Evolutionary conservation across 2,797 vertebrate species (phyloP), one percentile per base, ranked within the genome.

Genomic region (Acestrorhynchus altus): DNA sequence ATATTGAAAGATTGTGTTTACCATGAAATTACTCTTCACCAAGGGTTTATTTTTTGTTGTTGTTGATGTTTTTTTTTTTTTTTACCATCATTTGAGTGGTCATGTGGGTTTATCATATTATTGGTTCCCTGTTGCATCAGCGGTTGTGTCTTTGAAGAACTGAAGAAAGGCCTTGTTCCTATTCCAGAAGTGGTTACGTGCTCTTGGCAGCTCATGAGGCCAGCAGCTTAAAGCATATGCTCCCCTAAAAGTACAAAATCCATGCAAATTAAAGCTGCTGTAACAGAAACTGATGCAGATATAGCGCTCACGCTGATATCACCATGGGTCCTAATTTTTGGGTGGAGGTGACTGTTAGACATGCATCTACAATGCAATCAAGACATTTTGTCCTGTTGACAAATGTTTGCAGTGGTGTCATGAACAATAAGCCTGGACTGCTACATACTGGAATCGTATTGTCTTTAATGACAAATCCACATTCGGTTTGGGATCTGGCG

Each of bases 91-190:
- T 71, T 77, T 70, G 64, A 77, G 72, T 76, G 76, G 72, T 81
- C 64, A 69, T 84, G 79, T 82, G 80, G 83, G 54, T 83, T 86
- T 81, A 70, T 76, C 60, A 10, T 83, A 78, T 79, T 83, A 76
- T 70, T 57, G 74, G 40, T 67, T 81, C 39, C 72, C 60, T 61
- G 64, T 76, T 83, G 75, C 68, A 81, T 79, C 71, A 78, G 74
- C 77, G 42, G 72, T 57, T 72, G 56, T 70, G 68, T 77, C 72
- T 63, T 72, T 79, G 65, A 72, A 77, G 69, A 69, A 76, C 71
- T 76, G 65, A 61, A 65, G 74, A 54, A 77, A 78, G 74, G 39
- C 40, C 40, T 64, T 72, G 67, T 74, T 78, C 54, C 72, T 46
- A 2, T 73, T 82, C 72, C 66, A 83, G 69, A 69, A 78, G 68